Base-by-base conservation (phyloP, 2,888 invertebrate species). In the Cataglyphis livida region DNA sequence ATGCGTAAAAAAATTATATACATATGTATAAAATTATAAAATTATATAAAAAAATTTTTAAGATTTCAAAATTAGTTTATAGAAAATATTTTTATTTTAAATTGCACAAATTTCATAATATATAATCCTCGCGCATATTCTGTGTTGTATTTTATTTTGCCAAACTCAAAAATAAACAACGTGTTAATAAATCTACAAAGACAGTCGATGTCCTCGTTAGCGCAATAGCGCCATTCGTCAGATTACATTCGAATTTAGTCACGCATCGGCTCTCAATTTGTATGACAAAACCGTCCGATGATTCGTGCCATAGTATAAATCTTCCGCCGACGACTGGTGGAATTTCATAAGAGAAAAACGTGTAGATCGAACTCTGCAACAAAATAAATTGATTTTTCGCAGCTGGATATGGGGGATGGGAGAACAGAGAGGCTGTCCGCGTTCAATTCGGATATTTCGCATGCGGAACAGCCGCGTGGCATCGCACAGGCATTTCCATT, bases 301-400 rank as follows among this genome's bases (percentile, higher is more conserved):
- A 78, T 78, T 59, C 71, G 73, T 32, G 15, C 54, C 41, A 54
- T 57, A 35, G 25, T 71, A 79, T 79, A 79, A 79, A 79, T 79
- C 78, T 71, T 59, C 4, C 38, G 51, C 18, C 51, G 51, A 38
- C 78, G 57, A 44, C 70, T 21, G 59, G 18, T 44, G 9, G 7
- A 79, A 71, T 79, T 79, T 59, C 73, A 59, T 79, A 79, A 79
- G 73, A 48, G 82, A 61, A 62, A 54, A 73, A 66, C 83, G 73
- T 51, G 57, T 35, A 32, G 82, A 76, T 85, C 62, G 78, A 73
- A 78, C 54, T 76, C 44, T 71, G 66, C 68, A 48, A 64, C 68
- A 65, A 71, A 81, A 86, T 86, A 81, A 86, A 86, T 86, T 86
- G 81, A 86, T 81, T 75, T 76, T 81, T 85, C 74, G 75, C 59